Conservation (phyloP, 2,888 invertebrate species). For the Heteromyza rotundicornis region DNA sequence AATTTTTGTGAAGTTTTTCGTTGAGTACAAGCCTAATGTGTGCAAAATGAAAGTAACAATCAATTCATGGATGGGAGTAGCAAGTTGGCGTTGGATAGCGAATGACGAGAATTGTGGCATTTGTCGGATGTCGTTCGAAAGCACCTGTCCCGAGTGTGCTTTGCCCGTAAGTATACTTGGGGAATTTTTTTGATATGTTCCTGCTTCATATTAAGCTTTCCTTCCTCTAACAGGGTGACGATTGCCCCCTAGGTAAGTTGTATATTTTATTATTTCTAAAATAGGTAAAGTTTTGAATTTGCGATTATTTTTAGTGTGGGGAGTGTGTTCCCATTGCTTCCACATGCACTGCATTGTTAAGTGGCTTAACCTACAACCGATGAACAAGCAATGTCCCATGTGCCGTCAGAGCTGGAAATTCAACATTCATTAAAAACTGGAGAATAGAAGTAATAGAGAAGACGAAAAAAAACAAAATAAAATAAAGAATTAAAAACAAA, state of each 20-base stretch:
- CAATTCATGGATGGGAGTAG: constrained; percentile 86
- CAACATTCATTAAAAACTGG: constrained; percentile 71
- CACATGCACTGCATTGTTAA: constrained; percentile 99
- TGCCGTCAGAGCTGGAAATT: constrained; percentile 99
- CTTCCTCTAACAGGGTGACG: too few relatives aligned
- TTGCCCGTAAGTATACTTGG: too few relatives aligned
- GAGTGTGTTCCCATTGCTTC: constrained; percentile 98
- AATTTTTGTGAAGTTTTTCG: too few relatives aligned
- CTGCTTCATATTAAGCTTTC: too few relatives aligned
- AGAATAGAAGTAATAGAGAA: constrained; percentile 17
- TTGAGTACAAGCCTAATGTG: too few relatives aligned
- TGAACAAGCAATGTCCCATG: constrained; percentile 91
- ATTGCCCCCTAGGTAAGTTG: constrained; percentile 77
- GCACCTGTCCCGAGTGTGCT: constrained; percentile 97
- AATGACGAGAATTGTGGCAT: constrained; percentile 99
- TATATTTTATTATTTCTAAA: not conserved
- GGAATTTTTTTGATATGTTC: too few relatives aligned
- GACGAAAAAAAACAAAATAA: not conserved
- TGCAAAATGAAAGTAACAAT: constrained; percentile 62
- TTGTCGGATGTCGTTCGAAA: constrained; percentile 98
- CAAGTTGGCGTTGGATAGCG: constrained; percentile 98
- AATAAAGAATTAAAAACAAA: constrained; percentile 14
- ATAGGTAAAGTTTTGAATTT: too few relatives aligned
- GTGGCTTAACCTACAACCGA: constrained; percentile 94
- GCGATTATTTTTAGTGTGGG: constrained; percentile 98